Base-by-base conservation (phyloP, 2,888 invertebrate species). In the Cephalotes varians region DNA sequence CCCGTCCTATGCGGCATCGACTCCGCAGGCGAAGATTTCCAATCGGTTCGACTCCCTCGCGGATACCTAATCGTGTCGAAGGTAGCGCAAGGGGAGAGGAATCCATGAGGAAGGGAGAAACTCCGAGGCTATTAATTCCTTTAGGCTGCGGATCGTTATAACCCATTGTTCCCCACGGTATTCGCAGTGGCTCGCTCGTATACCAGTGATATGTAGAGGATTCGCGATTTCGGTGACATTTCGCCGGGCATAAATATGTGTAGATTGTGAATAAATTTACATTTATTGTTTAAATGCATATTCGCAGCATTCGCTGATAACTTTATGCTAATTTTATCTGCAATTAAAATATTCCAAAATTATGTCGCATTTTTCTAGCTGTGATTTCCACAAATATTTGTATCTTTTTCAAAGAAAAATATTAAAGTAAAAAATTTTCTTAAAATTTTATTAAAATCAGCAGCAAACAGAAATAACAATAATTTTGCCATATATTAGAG, bases 111-210 rank as follows among this genome's bases (percentile, higher is more conserved):
- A 56, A 69, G 81, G 84, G 74, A 49, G 74, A 49, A 54, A 77
- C 74, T 86, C 65, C 58, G 73, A 86, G 86, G 83, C 83, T 90
- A 91, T 91, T 91, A 91, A 90, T 88, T 91, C 86, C 86, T 85
- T 87, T 74, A 85, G 86, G 82, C 84, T 49, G 82, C 56, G 73
- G 82, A 90, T 91, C 89, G 90, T 91, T 90, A 90, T 90, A 90
- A 90, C 85, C 88, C 86, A 89, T 90, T 91, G 87, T 89, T 86
- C 87, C 76, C 72, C 10, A 21, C n/a, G 73, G 84, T 58, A 64
- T 56, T 76, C 62, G 44, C 12, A 4, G 56, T 28, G 69, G 81
- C 58, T 64, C 71, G 25, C 18, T 64, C 28, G 69, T 67, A 60
- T 47, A 51, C 18, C 58, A 60, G 25, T 60, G 73, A 74, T 51